Percentiles rank a stretch among this genome's conserved stretches.
Evolutionary conservation across 2,797 vertebrate species (phyloP).

Genomic region (Odontamblyopus lacepedii): DNA sequence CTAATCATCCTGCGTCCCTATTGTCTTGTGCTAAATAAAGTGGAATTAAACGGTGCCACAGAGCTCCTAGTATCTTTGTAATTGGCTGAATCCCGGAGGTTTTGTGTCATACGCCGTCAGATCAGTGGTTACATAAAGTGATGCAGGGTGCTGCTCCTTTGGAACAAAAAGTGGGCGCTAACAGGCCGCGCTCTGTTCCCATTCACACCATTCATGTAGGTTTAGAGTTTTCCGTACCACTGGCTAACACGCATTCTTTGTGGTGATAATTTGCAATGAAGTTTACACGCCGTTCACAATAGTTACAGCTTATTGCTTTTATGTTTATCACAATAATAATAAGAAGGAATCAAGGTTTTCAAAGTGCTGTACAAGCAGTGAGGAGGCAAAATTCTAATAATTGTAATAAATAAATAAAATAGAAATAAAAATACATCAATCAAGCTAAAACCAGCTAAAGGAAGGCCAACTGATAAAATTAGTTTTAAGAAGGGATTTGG

Average conservation of each 20-base stretch:
- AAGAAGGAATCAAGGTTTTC: too few species aligned
- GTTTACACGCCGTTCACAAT: not conserved
- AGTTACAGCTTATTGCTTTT: too few species aligned
- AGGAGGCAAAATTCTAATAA: too few species aligned
- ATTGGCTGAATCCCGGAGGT: slow-evolving; percentile 21
- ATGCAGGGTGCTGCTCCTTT: slow-evolving; percentile 3
- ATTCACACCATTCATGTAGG: not conserved
- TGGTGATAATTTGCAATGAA: not conserved
- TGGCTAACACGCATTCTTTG: not conserved
- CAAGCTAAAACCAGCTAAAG: too few species aligned
- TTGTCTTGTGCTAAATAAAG: not conserved
- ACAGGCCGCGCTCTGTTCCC: slow-evolving; percentile 3
- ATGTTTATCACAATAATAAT: too few species aligned
- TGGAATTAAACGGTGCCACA: not conserved
- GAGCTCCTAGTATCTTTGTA: slow-evolving; percentile 17
- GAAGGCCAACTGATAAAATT: too few species aligned
- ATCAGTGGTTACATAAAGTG: slow-evolving; percentile 38
- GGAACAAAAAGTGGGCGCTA: slow-evolving; percentile 7
- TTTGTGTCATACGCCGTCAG: slow-evolving; percentile 12
- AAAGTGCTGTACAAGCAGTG: too few species aligned
- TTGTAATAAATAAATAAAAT: too few species aligned
- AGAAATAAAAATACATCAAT: too few species aligned
- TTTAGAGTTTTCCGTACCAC: not conserved
- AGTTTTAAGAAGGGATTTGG: too few species aligned
- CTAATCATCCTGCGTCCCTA: too few species aligned